A percentile compares a stretch with the other conserved stretches of the same genome.
These are phyloP conservation scores for Hirtodrosophila cameraria DNA, from an alignment of 2,888 invertebrate species.

Conservation along the genomic window DNA sequence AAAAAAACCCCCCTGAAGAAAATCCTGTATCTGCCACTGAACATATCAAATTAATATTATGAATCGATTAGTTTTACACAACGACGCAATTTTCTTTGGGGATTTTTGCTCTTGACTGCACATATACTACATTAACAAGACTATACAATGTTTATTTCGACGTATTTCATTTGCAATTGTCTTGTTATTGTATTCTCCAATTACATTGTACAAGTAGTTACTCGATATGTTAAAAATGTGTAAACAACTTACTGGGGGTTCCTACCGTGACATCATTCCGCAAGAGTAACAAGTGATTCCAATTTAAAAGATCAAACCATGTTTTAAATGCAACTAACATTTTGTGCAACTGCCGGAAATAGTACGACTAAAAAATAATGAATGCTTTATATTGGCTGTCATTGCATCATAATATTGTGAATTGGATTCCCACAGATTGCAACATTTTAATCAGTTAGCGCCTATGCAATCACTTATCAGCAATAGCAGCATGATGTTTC, in stretches of 20 bases:
- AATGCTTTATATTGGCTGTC: neutral
- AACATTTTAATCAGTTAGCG: constrained; percentile 51
- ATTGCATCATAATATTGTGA: constrained; percentile 9
- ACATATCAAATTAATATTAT: too few relatives aligned
- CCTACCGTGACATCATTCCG: neutral
- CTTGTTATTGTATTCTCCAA: neutral
- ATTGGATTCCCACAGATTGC: constrained; percentile 12
- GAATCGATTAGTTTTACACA: neutral
- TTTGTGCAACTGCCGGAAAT: constrained; percentile 3
- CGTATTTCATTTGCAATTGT: neutral
- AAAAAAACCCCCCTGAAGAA: too few relatives aligned
- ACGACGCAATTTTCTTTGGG: constrained; percentile 17
- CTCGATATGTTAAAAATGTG: neutral
- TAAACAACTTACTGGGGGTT: neutral
- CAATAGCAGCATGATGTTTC: constrained; percentile 55
- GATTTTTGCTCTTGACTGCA: neutral
- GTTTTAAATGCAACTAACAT: too few relatives aligned
- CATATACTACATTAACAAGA: too few relatives aligned
- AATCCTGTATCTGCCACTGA: too few relatives aligned
- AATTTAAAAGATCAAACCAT: neutral
- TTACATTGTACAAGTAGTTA: constrained; percentile 2
- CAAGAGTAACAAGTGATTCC: neutral
- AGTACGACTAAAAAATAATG: neutral
- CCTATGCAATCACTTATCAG: constrained; percentile 53
- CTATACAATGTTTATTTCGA: too few relatives aligned